A percentile compares a stretch with the other conserved stretches of the same genome.
These are phyloP conservation scores for Phaonia tiefii DNA, from an alignment of 2,888 invertebrate genomes.

Conservation along the genomic window DNA sequence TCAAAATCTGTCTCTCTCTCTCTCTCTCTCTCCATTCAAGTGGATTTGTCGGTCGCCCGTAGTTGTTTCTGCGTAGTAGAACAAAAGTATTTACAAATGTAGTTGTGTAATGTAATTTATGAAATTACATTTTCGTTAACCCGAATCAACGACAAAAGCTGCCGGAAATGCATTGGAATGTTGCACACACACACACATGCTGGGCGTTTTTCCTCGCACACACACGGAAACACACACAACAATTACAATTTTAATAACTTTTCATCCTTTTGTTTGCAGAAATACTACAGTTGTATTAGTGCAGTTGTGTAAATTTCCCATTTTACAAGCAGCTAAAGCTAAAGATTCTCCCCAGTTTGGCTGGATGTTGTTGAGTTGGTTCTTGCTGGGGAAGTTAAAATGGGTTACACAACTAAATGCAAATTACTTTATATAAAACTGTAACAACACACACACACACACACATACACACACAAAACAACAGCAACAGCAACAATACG, in stretches of 20 bases:
- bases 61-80: not conserved
- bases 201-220: not conserved
- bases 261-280: slow-evolving; percentile 16
- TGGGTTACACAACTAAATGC: slow-evolving; percentile 58
- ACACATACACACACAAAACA: slow-evolving; percentile 26
- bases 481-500: slow-evolving; percentile 42
- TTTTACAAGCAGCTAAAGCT: slow-evolving; percentile 46
- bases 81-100: no score
- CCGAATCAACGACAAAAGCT: slow-evolving; percentile 14
- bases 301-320: slow-evolving; percentile 50
- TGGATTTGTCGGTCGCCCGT: slow-evolving; percentile 4
- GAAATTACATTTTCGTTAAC: slow-evolving; percentile 36
- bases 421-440: slow-evolving; percentile 55
- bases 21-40: not conserved
- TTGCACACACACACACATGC: not conserved
- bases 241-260: slow-evolving; percentile 46
- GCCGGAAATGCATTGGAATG: slow-evolving; percentile 15
- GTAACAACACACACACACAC: slow-evolving; percentile 23
- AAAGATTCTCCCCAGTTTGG: slow-evolving; percentile 35
- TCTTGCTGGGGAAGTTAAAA: slow-evolving; percentile 52
- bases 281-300: not conserved
- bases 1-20: no score
- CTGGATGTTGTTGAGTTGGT: no score
- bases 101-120: slow-evolving; percentile 12
- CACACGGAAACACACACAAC: slow-evolving; percentile 1